Percentiles rank a stretch among this genome's conserved stretches.
Evolutionary conservation across 2,888 invertebrate species (phyloP).

Genomic region (Adineta ricciae): DNA sequence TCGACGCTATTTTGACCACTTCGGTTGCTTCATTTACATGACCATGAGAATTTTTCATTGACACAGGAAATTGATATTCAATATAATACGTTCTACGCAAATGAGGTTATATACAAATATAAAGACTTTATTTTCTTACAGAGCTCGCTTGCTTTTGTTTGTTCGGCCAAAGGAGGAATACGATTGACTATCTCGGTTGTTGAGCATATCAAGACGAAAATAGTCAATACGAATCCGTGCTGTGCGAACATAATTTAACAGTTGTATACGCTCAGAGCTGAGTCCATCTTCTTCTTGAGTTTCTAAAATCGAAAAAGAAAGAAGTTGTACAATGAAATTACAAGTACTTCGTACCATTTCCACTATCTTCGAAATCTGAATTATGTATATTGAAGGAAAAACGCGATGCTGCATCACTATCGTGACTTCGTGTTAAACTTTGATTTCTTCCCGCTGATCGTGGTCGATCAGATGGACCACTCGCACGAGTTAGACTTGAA

Average conservation of each 20-base stretch:
- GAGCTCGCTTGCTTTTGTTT: neutral
- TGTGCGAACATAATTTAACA: conserved; percentile 44
- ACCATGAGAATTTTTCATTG: conserved; percentile 43
- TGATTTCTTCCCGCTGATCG: neutral
- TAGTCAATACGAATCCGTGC: conserved; percentile 44
- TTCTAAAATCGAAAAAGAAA: neutral
- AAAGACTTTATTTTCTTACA: neutral
- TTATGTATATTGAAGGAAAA: conserved; percentile 44
- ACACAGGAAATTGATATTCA: conserved; percentile 49
- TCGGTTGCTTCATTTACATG: conserved; percentile 48
- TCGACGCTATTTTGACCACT: conserved; percentile 46
- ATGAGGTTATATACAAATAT: neutral
- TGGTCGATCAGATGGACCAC: neutral
- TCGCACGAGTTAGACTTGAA: neutral
- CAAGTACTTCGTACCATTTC: neutral
- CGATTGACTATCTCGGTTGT: neutral
- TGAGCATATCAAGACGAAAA: conserved; percentile 37
- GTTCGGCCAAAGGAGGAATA: conserved; percentile 9
- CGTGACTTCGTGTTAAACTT: neutral
- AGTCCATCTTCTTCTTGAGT: conserved; percentile 37
- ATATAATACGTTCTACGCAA: conserved; percentile 39
- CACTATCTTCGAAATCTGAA: conserved; percentile 26
- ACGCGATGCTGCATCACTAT: conserved; percentile 37
- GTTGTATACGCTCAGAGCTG: conserved; percentile 44
- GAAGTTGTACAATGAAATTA: no score